Conservation (phyloP, 2,888 invertebrate species). For the Melanostoma mellinum region DNA sequence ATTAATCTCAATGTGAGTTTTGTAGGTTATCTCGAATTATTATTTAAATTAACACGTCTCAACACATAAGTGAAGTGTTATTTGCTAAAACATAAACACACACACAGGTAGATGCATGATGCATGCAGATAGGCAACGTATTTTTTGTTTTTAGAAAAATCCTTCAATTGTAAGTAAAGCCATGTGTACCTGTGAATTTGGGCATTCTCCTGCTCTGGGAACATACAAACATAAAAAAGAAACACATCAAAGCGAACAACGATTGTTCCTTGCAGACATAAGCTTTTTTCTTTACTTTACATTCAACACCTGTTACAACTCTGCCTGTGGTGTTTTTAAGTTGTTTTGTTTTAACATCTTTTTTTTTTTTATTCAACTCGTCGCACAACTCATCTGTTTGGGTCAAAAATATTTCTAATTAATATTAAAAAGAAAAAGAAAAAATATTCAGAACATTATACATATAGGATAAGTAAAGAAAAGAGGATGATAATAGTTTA, state of each 20-base stretch:
- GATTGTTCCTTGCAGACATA: slow-evolving; percentile 51
- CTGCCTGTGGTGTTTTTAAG: slow-evolving; percentile 49
- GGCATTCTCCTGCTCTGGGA: slow-evolving; percentile 39
- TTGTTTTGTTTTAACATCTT: slow-evolving; percentile 8
- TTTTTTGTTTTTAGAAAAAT: slow-evolving; percentile 31
- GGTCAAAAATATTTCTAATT: slow-evolving; percentile 27
- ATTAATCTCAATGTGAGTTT: slow-evolving; percentile 51
- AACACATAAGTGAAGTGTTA: slow-evolving; percentile 51
- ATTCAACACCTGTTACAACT: slow-evolving; percentile 48
- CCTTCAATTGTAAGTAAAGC: slow-evolving; percentile 33
- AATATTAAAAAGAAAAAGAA: slow-evolving; percentile 12
- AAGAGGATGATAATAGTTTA: slow-evolving; percentile 42
- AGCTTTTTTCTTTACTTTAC: slow-evolving; percentile 4
- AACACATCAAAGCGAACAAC: slow-evolving; percentile 42
- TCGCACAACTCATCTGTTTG: slow-evolving; percentile 55
- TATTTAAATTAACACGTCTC: slow-evolving; percentile 37
- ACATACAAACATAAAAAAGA: not conserved
- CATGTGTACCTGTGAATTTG: slow-evolving; percentile 68
- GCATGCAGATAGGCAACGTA: slow-evolving; percentile 28
- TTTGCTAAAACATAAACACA: slow-evolving; percentile 52
- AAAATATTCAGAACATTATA: slow-evolving; percentile 30
- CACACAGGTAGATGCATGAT: slow-evolving; percentile 50
- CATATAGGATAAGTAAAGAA: slow-evolving; percentile 44
- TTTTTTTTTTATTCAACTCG: slow-evolving; percentile 28
- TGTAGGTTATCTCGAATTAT: slow-evolving; percentile 62